A percentile compares a stretch with the other conserved stretches of the same genome.
These are phyloP conservation scores for Lophius piscatorius DNA, from an alignment of 2,113 vertebrate genomes.

Conservation along the genomic window DNA sequence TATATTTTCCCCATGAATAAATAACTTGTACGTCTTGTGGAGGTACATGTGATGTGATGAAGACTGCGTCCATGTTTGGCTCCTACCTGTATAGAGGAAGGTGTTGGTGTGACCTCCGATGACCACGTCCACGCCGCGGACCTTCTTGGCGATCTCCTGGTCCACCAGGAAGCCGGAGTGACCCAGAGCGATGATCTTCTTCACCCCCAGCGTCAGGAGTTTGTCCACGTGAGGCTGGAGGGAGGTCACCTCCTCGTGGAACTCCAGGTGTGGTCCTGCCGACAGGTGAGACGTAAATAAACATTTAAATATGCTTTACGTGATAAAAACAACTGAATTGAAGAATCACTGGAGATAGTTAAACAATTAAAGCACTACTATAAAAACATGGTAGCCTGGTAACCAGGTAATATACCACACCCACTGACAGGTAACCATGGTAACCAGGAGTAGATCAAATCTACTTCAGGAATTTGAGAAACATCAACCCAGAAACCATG, in stretches of 20 bases:
- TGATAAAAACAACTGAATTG: neutral
- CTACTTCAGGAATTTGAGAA: no score
- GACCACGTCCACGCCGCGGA: constrained; percentile 90
- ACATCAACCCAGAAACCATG: no score
- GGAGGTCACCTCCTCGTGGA: constrained; percentile 87
- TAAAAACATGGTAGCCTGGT: no score
- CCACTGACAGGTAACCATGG: no score
- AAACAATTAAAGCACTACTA: no score
- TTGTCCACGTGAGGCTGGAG: constrained; percentile 87
- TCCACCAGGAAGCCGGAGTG: constrained; percentile 91
- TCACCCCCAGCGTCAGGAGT: constrained; percentile 82
- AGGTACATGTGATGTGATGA: no score
- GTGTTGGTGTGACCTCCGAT: constrained; percentile 95
- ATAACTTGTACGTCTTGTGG: no score
- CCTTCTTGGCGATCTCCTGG: constrained; percentile 85
- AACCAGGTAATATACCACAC: no score
- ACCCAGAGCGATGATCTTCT: constrained; percentile 93
- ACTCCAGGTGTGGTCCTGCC: constrained; percentile 82
- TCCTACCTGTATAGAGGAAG: constrained; percentile 90
- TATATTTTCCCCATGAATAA: no score
- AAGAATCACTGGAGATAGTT: no score
- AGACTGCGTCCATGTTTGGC: no score
- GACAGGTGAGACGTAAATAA: neutral
- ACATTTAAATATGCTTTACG: neutral
- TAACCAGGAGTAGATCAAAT: no score